Evolutionary conservation across 35 echinoderm and acorn worm species (phyloP).

Genomic region (Stichopus chloronotus): DNA sequence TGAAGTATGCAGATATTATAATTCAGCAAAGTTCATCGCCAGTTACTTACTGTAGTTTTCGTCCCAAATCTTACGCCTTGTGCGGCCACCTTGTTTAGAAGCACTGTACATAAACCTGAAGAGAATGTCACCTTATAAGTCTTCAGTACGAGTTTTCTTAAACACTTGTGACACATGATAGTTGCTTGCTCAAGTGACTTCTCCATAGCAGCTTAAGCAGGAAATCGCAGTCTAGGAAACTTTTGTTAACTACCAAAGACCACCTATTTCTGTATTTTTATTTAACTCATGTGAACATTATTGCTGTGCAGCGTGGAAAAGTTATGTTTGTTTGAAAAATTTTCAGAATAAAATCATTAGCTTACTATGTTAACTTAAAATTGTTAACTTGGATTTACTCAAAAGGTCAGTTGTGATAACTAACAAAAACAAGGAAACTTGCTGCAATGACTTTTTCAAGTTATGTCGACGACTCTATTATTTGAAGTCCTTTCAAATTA

Average conservation of each 20-base stretch:
- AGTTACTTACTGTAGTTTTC: background rate
- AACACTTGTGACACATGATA: background rate
- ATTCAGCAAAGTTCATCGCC: background rate
- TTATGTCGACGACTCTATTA: background rate
- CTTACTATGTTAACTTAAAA: background rate
- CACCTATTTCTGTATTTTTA: background rate
- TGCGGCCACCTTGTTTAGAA: background rate
- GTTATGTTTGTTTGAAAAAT: background rate
- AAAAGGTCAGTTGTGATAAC: background rate
- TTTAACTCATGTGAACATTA: background rate
- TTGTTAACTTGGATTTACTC: background rate
- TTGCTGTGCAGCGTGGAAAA: background rate
- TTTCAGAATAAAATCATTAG: constrained; percentile 5
- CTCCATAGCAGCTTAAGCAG: background rate
- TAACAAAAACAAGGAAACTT: background rate
- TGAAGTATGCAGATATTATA: no score
- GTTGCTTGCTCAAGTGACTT: background rate
- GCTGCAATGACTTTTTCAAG: background rate
- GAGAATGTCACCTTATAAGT: constrained; percentile 10
- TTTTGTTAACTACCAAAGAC: background rate
- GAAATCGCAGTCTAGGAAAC: background rate
- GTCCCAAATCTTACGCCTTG: background rate
- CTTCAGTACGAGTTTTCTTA: background rate
- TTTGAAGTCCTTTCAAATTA: background rate
- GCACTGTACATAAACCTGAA: background rate